Base-by-base conservation (phyloP, 2,113 vertebrate species). In the Spilogale gracilis region DNA sequence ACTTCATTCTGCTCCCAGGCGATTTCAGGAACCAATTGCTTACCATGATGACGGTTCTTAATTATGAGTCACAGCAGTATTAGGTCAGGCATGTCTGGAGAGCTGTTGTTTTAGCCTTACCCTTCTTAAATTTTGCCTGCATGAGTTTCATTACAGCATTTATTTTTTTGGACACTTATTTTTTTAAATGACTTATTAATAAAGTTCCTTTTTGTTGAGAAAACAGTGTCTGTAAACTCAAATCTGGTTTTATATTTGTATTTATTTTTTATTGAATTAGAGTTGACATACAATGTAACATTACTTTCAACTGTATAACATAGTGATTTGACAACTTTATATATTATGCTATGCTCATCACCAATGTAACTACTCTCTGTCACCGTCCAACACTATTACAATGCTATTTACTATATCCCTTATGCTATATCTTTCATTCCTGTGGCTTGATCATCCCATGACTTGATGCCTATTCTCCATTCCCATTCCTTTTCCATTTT, bases 31-130 rank as follows among this genome's bases (percentile, higher is more conserved):
- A 43, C 78, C 58, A 74, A 1, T 69, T 84, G 83, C 63, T 56
- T 90, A 92, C 21, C 16, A 50, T 54, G n/a, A 96, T 56, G 21
- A 94, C 2, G 23, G 67, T 50, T 93, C 85, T 83, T 89, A 73
- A 73, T 61, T 79, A 20, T 74, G 85, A 96, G 23, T 93, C 85
- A 81, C 27, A 84, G 45, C 58, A 79, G 21, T 43, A 32, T 48
- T 60, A 87, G 69, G 43, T 79, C 80, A 94, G 38, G 52, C 48
- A 58, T 23, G 69, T 78, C 89, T 84, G 23, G 8, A 63, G 65
- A 67, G 18, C 30, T 56, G 18, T 56, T 83, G 43, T 89, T 90
- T 60, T 16, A 50, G 54, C 50, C n/a, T 86, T 50, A 88, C 3
- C 17, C 6, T 84, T 60, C 5, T 61, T 60, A 67, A 61, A 74